A percentile compares a stretch with the other conserved stretches of the same genome.
Conservation (phyloP, 2,888 invertebrate species). For the Aspidapion aeneum region DNA sequence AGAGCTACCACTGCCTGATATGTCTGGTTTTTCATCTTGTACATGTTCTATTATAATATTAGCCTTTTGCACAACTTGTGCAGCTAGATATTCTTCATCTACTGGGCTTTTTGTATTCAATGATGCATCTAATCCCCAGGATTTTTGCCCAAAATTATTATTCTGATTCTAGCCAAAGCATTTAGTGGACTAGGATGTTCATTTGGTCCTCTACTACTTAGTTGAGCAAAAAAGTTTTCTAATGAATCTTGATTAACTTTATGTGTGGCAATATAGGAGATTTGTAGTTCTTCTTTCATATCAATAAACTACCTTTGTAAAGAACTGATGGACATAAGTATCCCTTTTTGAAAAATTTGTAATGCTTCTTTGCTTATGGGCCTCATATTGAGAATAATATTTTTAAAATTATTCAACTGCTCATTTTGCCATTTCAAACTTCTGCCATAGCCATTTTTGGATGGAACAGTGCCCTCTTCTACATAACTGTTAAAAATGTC, state of each 20-base stretch:
- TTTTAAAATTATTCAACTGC: constrained; percentile 8
- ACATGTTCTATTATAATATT: background rate
- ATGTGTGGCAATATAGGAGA: constrained; percentile 6
- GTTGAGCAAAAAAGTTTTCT: constrained; percentile 10
- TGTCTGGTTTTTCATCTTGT: background rate
- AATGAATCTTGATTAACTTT: constrained; percentile 10
- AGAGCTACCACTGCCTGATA: background rate
- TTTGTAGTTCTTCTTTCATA: background rate
- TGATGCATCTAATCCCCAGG: background rate
- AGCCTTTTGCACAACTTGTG: background rate
- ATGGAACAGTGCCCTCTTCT: constrained; percentile 1
- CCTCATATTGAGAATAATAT: background rate
- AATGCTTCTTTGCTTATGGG: constrained; percentile 9
- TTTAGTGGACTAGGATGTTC: constrained; percentile 3
- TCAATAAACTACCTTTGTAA: constrained; percentile 2
- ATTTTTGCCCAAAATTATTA: constrained; percentile 5
- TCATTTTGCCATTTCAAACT: constrained; percentile 4
- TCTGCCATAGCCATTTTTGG: constrained; percentile 12
- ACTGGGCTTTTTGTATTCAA: background rate
- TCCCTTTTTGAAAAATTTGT: no score
- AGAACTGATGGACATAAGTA: constrained; percentile 2
- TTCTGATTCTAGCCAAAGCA: constrained; percentile 3
- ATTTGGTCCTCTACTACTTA: constrained; percentile 1
- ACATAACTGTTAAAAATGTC: constrained; percentile 17
- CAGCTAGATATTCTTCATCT: background rate